Base-by-base conservation (phyloP, 2,888 invertebrate genomes). In the Dilophus febrilis region DNA sequence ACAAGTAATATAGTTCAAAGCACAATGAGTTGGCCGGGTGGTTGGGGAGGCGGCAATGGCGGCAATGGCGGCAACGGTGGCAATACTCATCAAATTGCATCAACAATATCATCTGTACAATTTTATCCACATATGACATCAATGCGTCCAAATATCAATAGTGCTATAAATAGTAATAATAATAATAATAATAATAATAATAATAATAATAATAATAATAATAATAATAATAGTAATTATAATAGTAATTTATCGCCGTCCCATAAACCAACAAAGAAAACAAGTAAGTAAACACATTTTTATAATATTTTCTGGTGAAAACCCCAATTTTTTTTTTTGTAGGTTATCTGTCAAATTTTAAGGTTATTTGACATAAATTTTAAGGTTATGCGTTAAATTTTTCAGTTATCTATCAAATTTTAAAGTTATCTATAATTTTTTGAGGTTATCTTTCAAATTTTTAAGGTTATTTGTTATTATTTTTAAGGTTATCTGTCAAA, bases 251-350 rank as follows among this genome's bases (percentile, higher is more conserved):
- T 37, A 37, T 53, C 53, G 53, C 52, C 55, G 52, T 53, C 67
- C 50, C 61, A 64, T 54, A 68, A 68, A 58, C 64, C 77, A 51
- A 77, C 78, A 51, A 83, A 83, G 66, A 70, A 70, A 57, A 64
- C 66, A 53, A 67, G 68, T 62, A 54, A 64, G 55, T 64, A 2
- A 12, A n/a, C 33, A 17, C 18, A 8, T 18, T 10, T 34, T 34
- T 34, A 11, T 34, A 5, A 12, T 17, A 33, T 16, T 33, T 11
- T 18, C 32, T 11, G 6, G 13, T n/a, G n/a, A n/a, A n/a, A n/a
- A n/a, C n/a, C n/a, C n/a, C n/a, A n/a, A n/a, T n/a, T n/a, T n/a
- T n/a, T n/a, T n/a, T n/a, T n/a, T n/a, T n/a, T n/a, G n/a, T n/a
- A n/a, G n/a, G n/a, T n/a, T n/a, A n/a, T n/a, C n/a, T n/a, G n/a